Percentiles rank a stretch among this genome's conserved stretches.
phyloP scores from a whole-genome alignment of 92 coral and sea anemone species.

The Epizoanthus scotinus region DNA sequence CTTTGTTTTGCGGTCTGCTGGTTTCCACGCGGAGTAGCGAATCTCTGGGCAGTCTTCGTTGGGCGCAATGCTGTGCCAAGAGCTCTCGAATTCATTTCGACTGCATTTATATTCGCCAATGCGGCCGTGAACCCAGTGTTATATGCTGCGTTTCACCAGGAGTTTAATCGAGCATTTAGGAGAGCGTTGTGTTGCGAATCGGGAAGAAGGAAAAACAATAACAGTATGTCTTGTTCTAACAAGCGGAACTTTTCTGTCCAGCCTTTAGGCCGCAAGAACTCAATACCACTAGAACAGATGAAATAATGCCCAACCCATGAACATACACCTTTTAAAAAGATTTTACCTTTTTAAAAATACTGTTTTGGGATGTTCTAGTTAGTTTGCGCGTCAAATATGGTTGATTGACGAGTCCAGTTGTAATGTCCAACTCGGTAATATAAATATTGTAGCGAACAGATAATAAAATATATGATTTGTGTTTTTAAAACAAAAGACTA shows the following conservation, averaged over 20 bases:
- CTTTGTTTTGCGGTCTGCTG: slow-evolving; percentile 90
- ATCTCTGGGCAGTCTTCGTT: slow-evolving; percentile 86
- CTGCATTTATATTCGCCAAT: slow-evolving; percentile 87
- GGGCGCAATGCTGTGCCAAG: slow-evolving; percentile 86
- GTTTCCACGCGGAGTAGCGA: slow-evolving; percentile 95
- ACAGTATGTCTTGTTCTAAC: slow-evolving; percentile 14
- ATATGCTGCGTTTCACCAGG: slow-evolving; percentile 90
- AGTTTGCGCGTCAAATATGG: no score
- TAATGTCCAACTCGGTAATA: no score
- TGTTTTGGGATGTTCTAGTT: no score
- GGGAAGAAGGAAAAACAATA: background rate
- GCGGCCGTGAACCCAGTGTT: slow-evolving; percentile 88
- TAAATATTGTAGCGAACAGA: no score
- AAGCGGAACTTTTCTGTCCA: background rate
- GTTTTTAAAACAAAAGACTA: no score
- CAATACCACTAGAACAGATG: background rate
- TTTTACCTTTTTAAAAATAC: no score
- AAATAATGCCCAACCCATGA: background rate
- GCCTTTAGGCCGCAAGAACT: slow-evolving; percentile 9
- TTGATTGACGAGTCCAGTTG: no score
- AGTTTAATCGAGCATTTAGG: slow-evolving; percentile 83
- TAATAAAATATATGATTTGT: no score
- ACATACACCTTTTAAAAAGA: no score
- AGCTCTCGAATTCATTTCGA: slow-evolving; percentile 85
- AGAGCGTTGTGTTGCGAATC: slow-evolving; percentile 63